Evolutionary conservation across 2,888 invertebrate species (phyloP).

Genomic region (Coenonympha glycerion): DNA sequence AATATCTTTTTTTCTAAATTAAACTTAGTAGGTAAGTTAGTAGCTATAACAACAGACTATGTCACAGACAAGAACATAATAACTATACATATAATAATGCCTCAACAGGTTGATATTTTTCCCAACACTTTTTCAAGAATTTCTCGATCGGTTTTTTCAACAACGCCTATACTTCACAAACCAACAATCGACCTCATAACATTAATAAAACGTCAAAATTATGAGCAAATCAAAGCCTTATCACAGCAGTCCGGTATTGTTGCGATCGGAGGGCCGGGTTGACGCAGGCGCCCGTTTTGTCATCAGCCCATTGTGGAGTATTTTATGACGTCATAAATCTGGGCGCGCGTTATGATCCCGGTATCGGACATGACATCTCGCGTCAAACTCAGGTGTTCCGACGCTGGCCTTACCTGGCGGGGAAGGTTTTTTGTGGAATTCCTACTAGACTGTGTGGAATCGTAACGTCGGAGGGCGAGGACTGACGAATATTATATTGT

Average conservation of each 20-base stretch:
- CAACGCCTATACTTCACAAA: no score
- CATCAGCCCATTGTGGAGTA: slow-evolving; percentile 46
- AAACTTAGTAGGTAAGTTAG: no score
- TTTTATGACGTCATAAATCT: slow-evolving; percentile 65
- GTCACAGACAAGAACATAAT: no score
- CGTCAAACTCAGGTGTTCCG: slow-evolving; percentile 34
- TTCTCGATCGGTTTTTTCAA: no score
- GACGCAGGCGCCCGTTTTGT: slow-evolving; percentile 44
- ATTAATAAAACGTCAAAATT: slow-evolving; percentile 46
- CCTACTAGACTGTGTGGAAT: slow-evolving; percentile 21
- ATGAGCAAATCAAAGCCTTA: slow-evolving; percentile 43
- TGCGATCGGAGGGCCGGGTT: slow-evolving; percentile 3
- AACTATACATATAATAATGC: no score
- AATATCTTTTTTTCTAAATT: no score
- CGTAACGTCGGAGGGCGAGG: neutral
- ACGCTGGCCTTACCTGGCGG: slow-evolving; percentile 18
- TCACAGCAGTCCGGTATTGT: neutral
- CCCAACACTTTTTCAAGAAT: no score
- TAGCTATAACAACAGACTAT: no score
- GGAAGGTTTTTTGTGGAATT: slow-evolving; percentile 21
- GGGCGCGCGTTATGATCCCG: slow-evolving; percentile 48
- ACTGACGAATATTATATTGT: no score
- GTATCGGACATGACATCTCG: slow-evolving; percentile 54
- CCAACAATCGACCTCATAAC: no score
- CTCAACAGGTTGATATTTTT: no score